Percentiles rank a stretch among this genome's conserved stretches.
Conservation (phyloP, 2,113 vertebrate genomes). For the Pungitius pungitius region DNA sequence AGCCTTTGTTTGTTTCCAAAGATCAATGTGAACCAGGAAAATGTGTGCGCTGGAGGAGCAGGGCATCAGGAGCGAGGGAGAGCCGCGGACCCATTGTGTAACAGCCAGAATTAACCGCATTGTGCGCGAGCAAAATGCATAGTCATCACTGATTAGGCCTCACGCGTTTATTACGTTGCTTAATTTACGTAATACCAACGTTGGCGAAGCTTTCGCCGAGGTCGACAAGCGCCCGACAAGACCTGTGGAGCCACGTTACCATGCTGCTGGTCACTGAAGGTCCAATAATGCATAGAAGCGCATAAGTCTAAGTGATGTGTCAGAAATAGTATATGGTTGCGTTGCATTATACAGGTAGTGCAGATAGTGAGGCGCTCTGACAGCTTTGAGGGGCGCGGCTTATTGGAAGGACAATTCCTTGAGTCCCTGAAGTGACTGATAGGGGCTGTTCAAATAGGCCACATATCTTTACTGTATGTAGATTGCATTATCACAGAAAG, state of each 20-base stretch:
- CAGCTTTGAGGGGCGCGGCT: background rate
- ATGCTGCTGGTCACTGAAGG: background rate
- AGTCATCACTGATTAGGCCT: constrained; percentile 7
- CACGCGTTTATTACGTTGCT: background rate
- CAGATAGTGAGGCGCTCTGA: background rate
- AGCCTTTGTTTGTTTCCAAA: constrained; percentile 44
- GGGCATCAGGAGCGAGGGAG: constrained; percentile 7
- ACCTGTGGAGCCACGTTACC: background rate
- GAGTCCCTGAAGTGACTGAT: background rate
- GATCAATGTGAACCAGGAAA: constrained; percentile 37
- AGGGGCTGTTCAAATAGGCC: background rate
- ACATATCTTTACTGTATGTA: constrained; percentile 43
- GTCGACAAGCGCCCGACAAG: background rate
- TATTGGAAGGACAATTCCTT: background rate
- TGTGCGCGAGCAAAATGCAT: background rate
- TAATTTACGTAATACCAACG: background rate
- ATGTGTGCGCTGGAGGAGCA: constrained; percentile 31
- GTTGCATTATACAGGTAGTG: background rate
- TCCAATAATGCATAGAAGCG: background rate
- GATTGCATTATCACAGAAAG: constrained; percentile 2
- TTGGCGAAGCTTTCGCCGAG: background rate
- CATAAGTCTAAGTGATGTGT: background rate
- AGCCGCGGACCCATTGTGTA: constrained; percentile 13
- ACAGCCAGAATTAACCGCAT: constrained; percentile 7
- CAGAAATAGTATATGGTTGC: background rate